A percentile compares a stretch with the other conserved stretches of the same genome.
Conservation (phyloP, 2,113 vertebrate species). For the Solea solea region DNA sequence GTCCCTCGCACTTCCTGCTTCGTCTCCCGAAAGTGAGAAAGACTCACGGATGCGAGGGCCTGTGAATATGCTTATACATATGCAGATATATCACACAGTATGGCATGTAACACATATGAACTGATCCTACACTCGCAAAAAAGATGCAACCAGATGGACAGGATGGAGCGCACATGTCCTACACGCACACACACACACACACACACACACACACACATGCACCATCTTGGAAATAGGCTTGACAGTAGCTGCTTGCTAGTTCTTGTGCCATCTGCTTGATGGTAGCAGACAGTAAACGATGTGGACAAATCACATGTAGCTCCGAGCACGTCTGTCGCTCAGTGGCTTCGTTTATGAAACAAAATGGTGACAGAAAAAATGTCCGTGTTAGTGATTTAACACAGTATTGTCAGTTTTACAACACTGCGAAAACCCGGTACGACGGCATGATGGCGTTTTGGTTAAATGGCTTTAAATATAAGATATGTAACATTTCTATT, state of each 20-base stretch:
- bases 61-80: slow-evolving; percentile 18
- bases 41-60: background rate
- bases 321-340: slow-evolving; percentile 10
- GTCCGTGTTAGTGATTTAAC: background rate
- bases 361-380: background rate
- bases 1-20: slow-evolving; percentile 6
- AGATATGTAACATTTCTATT: too few species aligned
- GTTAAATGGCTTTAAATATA: slow-evolving; percentile 7
- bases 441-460: background rate
- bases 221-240: slow-evolving; percentile 2
- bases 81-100: background rate
- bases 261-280: slow-evolving; percentile 20
- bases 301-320: slow-evolving; percentile 17
- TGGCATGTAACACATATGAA: slow-evolving; percentile 1
- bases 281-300: slow-evolving; percentile 10
- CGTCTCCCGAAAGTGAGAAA: background rate
- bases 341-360: background rate
- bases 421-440: too few species aligned
- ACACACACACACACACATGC: background rate
- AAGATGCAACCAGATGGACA: slow-evolving; percentile 31
- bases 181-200: background rate
- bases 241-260: slow-evolving; percentile 4
- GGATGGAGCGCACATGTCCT: background rate
- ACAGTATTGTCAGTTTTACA: too few species aligned
- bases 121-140: background rate